These are phyloP conservation scores for Parazoanthus atlanticus DNA, from an alignment of 92 coral and sea anemone species.

Conservation along the genomic window DNA sequence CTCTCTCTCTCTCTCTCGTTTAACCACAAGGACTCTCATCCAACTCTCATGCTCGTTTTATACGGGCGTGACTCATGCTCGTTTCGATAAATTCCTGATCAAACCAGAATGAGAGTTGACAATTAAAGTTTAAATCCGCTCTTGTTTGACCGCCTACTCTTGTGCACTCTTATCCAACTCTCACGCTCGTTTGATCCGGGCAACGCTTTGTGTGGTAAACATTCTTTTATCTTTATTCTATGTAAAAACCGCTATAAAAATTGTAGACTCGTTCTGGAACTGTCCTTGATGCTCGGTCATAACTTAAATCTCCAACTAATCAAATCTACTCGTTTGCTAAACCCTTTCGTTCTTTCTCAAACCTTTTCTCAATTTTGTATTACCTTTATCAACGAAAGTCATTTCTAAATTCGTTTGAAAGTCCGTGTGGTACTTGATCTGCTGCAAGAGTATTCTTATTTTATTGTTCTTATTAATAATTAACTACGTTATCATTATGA, in stretches of 20 bases:
- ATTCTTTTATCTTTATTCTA: no score
- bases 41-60: no score
- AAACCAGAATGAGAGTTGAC: no score
- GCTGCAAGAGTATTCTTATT: background rate
- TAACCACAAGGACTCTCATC: no score
- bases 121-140: no score
- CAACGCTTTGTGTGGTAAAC: no score
- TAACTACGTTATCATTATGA: constrained; percentile 1
- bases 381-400: background rate
- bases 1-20: background rate
- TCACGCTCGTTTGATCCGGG: no score
- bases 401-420: background rate
- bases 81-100: background rate
- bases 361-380: background rate
- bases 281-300: background rate
- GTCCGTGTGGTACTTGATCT: background rate
- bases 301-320: background rate
- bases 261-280: background rate
- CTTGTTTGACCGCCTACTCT: no score
- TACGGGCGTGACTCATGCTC: background rate
- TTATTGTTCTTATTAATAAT: background rate
- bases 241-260: background rate
- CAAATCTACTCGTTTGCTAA: background rate
- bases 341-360: background rate
- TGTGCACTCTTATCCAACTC: no score